These are phyloP conservation scores for Drosophila nigricruria DNA, from an alignment of 2,888 invertebrate genomes.

Conservation along the genomic window DNA sequence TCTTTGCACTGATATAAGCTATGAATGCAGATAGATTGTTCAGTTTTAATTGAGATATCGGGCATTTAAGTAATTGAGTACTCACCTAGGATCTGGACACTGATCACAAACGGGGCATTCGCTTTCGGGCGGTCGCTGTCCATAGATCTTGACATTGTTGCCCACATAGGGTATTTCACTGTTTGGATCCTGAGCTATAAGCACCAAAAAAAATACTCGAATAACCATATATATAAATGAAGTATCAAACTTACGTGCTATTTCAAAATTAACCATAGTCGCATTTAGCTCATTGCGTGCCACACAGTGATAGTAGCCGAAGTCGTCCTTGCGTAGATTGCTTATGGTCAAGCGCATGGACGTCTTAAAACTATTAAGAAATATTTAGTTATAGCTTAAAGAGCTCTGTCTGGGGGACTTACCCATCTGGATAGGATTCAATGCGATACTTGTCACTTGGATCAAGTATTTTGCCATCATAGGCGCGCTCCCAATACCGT, in stretches of 20 bases:
- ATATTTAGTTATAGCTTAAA: neutral
- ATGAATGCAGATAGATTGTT: neutral
- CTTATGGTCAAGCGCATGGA: slow-evolving; percentile 92
- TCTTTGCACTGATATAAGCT: slow-evolving; percentile 87
- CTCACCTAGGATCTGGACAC: slow-evolving; percentile 87
- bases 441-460: slow-evolving; percentile 88
- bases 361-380: slow-evolving; percentile 86
- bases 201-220: too few relatives aligned
- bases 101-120: slow-evolving; percentile 88
- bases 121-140: slow-evolving; percentile 88
- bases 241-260: slow-evolving; percentile 87
- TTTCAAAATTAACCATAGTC: slow-evolving; percentile 90
- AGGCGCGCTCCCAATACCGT: slow-evolving; percentile 92
- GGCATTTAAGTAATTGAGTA: rapidly evolving
- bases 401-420: slow-evolving; percentile 11
- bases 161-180: slow-evolving; percentile 86
- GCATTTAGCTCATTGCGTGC: slow-evolving; percentile 93
- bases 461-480: slow-evolving; percentile 91
- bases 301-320: slow-evolving; percentile 92
- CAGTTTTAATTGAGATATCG: neutral
- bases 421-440: slow-evolving; percentile 86
- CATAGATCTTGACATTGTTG: slow-evolving; percentile 86
- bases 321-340: slow-evolving; percentile 89
- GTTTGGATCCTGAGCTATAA: slow-evolving; percentile 86
- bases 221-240: rapidly evolving